Percentiles rank a stretch among this genome's conserved stretches.
Conservation (phyloP, 2,113 vertebrate genomes). For the Gulo gulo region DNA sequence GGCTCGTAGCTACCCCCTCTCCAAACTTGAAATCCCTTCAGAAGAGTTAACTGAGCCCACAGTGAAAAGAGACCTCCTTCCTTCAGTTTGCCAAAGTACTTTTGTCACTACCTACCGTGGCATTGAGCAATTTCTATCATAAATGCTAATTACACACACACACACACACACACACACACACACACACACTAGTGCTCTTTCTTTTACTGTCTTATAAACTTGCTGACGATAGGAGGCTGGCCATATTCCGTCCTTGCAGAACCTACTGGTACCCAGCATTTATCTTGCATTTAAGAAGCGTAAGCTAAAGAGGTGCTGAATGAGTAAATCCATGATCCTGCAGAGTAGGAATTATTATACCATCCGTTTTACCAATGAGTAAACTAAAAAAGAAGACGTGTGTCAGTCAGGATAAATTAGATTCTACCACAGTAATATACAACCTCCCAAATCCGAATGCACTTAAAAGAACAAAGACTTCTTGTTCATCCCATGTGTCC, state of each 20-base stretch:
- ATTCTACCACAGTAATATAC: background rate
- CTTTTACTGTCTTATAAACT: background rate
- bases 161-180: background rate
- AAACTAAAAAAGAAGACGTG: background rate
- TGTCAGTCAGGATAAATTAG: background rate
- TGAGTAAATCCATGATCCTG: background rate
- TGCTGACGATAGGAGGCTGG: background rate
- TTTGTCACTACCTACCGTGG: background rate
- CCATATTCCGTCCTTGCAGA: background rate
- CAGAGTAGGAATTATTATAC: background rate
- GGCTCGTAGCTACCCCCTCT: background rate
- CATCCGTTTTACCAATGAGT: background rate
- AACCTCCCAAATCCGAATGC: background rate
- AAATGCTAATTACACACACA: background rate
- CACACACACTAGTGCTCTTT: background rate
- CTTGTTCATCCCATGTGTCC: background rate
- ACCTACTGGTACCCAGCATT: background rate
- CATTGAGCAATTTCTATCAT: background rate
- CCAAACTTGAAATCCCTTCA: background rate
- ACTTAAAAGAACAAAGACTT: background rate
- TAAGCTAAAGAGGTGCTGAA: background rate
- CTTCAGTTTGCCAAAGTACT: background rate
- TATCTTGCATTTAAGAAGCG: background rate
- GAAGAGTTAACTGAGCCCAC: background rate
- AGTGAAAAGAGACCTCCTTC: background rate